Conservation (phyloP, 1,140 invertebrate genomes). For the Brevipalpus yothersi region DNA sequence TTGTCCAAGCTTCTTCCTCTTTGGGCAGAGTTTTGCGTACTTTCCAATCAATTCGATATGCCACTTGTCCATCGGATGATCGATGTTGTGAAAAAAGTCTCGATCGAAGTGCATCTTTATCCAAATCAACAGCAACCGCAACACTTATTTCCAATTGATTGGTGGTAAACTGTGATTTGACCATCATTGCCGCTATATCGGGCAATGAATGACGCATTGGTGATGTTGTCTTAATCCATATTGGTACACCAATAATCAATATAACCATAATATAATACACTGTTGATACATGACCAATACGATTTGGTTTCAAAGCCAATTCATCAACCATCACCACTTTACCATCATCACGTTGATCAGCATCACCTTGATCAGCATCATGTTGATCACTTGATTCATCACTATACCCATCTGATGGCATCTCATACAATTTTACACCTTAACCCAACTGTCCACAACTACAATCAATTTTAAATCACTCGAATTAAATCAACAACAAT, state of each 20-base stretch:
- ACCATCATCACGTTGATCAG: not conserved
- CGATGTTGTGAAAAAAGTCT: not conserved
- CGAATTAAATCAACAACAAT: too few relatives aligned
- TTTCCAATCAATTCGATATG: slow-evolving; percentile 5
- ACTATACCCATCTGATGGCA: too few relatives aligned
- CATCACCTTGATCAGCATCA: not conserved
- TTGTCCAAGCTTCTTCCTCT: not conserved
- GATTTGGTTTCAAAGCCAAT: not conserved
- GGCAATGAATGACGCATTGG: slow-evolving; percentile 6
- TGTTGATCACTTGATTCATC: too few relatives aligned
- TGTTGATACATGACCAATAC: not conserved
- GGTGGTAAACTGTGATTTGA: slow-evolving; percentile 4
- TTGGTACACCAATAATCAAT: slow-evolving; percentile 6
- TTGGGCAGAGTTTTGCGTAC: not conserved
- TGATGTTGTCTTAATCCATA: slow-evolving; percentile 7
- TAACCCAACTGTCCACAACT: too few relatives aligned
- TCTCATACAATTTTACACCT: too few relatives aligned
- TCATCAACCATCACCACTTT: not conserved
- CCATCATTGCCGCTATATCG: slow-evolving; percentile 5
- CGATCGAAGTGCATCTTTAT: not conserved
- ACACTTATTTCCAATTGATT: slow-evolving; percentile 5
- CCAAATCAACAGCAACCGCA: not conserved
- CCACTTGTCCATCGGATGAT: not conserved
- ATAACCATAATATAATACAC: slow-evolving; percentile 5
- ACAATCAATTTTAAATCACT: too few relatives aligned